These are phyloP conservation scores for Epinephelus fuscoguttatus DNA, from an alignment of 2,113 vertebrate genomes.

Conservation along the genomic window DNA sequence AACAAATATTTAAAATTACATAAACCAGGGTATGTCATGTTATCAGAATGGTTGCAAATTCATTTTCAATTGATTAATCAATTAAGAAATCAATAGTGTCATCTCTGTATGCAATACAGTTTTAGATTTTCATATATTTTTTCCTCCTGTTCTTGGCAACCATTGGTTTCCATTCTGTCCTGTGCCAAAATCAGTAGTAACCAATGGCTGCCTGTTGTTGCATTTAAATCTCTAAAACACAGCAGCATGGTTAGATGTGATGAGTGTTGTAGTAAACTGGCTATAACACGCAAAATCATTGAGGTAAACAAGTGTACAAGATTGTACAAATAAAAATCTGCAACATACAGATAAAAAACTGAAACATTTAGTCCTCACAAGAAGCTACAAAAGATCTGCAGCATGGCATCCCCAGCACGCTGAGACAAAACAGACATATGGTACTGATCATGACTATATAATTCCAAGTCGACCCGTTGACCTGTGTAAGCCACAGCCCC, in stretches of 20 bases:
- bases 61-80: neutral
- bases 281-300: neutral
- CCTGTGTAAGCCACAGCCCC: constrained; percentile 63
- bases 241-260: neutral
- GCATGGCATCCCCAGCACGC: neutral
- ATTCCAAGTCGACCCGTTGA: constrained; percentile 72
- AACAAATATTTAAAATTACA: no score
- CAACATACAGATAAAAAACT: neutral
- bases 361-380: neutral
- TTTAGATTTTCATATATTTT: neutral
- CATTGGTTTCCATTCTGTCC: neutral
- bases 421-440: constrained; percentile 67
- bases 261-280: neutral
- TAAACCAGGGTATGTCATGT: no score
- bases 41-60: neutral
- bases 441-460: constrained; percentile 71
- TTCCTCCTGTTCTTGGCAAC: neutral
- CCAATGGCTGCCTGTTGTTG: neutral
- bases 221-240: neutral
- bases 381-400: neutral
- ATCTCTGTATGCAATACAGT: neutral
- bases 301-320: neutral
- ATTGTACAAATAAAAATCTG: neutral
- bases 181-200: neutral
- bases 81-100: neutral